Conservation (phyloP, 2,113 vertebrate species). For the Notiomystis cincta region DNA sequence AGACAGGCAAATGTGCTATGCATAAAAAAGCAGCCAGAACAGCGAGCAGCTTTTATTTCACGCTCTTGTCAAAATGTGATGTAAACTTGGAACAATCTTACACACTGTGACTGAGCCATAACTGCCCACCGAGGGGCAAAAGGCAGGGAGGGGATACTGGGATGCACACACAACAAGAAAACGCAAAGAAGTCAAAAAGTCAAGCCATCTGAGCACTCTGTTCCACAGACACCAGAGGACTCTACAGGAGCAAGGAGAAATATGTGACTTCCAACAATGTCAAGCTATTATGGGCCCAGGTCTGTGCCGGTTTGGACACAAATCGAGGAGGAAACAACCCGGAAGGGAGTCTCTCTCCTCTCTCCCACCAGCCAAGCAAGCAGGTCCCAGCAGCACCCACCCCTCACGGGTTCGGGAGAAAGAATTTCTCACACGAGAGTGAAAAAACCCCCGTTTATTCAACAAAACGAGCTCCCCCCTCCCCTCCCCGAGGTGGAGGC, state of each 20-base stretch:
- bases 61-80: neutral
- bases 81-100: neutral
- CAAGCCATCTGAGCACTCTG: neutral
- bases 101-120: neutral
- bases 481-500: too few relatives aligned
- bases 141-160: too few relatives aligned
- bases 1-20: neutral
- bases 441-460: too few relatives aligned
- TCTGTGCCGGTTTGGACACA: too few relatives aligned
- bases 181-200: neutral
- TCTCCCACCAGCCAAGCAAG: too few relatives aligned
- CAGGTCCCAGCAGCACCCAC: too few relatives aligned
- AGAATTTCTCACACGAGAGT: too few relatives aligned
- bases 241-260: accelerated
- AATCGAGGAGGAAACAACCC: too few relatives aligned
- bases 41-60: neutral
- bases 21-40: neutral
- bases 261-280: accelerated
- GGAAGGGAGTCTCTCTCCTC: too few relatives aligned
- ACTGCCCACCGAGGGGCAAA: neutral
- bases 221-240: neutral
- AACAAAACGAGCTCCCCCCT: too few relatives aligned
- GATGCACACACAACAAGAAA: neutral
- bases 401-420: too few relatives aligned
- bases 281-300: neutral